Evolutionary conservation across 2,797 vertebrate genomes (phyloP).

Genomic region (Brachyalestes nurse): DNA sequence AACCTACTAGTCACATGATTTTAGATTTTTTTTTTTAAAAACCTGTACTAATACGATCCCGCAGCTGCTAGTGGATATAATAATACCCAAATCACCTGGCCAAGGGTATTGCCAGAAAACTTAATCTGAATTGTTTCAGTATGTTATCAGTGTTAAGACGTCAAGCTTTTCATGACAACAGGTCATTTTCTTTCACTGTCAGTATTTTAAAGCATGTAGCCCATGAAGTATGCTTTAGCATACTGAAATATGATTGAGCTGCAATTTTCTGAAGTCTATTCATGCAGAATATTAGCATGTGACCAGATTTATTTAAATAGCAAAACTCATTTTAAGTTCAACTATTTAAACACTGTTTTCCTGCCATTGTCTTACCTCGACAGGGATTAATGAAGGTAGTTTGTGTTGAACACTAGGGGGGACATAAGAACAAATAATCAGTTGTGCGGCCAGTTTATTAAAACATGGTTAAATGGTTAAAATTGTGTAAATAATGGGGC

Average conservation of each 20-base stretch:
- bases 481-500: conserved; percentile 20
- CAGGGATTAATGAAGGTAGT: conserved; percentile 6
- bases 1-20: conserved; percentile 4
- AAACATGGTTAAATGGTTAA: background rate
- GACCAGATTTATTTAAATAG: background rate
- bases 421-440: background rate
- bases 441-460: background rate
- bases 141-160: conserved; percentile 5
- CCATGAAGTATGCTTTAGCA: background rate
- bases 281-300: conserved; percentile 1
- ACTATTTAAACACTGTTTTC: conserved; percentile 25
- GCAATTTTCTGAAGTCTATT: background rate
- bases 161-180: background rate
- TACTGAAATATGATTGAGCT: background rate
- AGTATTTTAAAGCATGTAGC: conserved; percentile 31
- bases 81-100: background rate
- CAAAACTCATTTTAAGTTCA: background rate
- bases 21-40: background rate
- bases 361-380: background rate
- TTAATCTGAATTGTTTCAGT: conserved; percentile 1
- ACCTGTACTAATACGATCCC: background rate
- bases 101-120: background rate
- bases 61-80: conserved; percentile 4
- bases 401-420: conserved; percentile 5
- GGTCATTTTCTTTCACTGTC: conserved; percentile 1